Evolutionary conservation across 35 echinoderm and acorn worm species (phyloP), one percentile per base, ranked within the genome.

Genomic region (Anneissia japonica): DNA sequence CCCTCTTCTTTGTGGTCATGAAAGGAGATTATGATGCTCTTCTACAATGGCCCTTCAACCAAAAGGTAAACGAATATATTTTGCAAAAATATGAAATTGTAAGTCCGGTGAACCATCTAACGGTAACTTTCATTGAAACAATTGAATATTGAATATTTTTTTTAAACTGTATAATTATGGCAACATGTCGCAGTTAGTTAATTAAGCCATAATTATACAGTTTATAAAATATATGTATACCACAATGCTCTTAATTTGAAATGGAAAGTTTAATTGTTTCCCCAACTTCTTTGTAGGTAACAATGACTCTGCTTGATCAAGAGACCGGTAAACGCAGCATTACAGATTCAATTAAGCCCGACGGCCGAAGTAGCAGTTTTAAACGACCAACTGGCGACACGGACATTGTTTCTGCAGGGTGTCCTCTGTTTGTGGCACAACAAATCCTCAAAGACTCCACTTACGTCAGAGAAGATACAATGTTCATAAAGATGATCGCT

Each of bases 1-100:
- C 88, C 0, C 13, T 90, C 21, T 90, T 85, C 32, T 79, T 90
- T 37, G 88, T 36, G 0, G 45, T 90, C 12, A 90, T 84, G 88
- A 90, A 90, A 29, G 82, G 88, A 16, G 6, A 34, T 4, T 85
- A 77, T 36, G 89, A 90, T 39, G 82, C 56, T 30, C 38, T 77
- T 17, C 32, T 90, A 34, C 29, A 34, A 17, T 90, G 89, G 89
- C 89, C 89, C 0, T 90, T 90, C 0, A 26, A 41, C 26, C 89
- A 38, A 0, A 39, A 81, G 14, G 82, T 90, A 19, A 90, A 73
- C 0, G n/a, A n/a, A n/a, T n/a, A n/a, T n/a, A n/a, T n/a, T n/a
- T n/a, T n/a, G n/a, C n/a, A n/a, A n/a, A n/a, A n/a, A n/a, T n/a
- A n/a, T n/a, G n/a, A n/a, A n/a, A n/a, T n/a, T n/a, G n/a, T n/a